Evolutionary conservation across 1,140 invertebrate genomes (phyloP), one percentile per base, ranked within the genome.

Genomic region (Danaus melanippus): DNA sequence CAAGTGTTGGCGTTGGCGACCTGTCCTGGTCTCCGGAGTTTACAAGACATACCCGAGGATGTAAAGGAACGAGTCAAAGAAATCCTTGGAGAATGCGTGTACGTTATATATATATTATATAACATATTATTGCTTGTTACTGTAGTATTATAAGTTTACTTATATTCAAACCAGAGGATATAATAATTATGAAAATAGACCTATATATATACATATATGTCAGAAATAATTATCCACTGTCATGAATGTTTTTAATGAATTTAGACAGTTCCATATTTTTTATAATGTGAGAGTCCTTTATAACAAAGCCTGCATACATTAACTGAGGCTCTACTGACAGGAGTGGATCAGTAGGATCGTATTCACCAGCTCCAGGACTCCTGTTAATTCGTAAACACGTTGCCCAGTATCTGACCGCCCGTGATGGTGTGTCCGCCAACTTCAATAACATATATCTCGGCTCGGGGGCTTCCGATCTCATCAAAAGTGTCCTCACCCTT

Each of bases 81-180:
- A 9, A 90, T 99, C 43, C 88, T 99, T 0, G 84, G 80, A 0
- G 92, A 91, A 3, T 99, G 97, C 84, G 91, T 92, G 78, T 79
- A 47, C 68, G 71, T 66, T 21, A 39, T 32, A 32, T 5, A 32
- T 7, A 48, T 32, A n/a, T 3, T 5, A 32, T 7, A 6, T 32
- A n/a, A 39, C 10, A 32, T 46, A 46, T 4, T 11, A 1, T 9
- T 50, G 8, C 4, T 32, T 32, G 0, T 32, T 32, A 32, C 21
- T 32, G 21, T 32, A 32, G 21, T 5, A 32, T 32, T 4, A 32
- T 32, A 32, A 32, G 6, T 32, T 32, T 32, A 32, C 21, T 32
- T 5, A 32, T 1, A 32, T 32, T 32, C 6, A 32, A 32, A 32
- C 7, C 21, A 32, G 6, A 32, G 21, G 21, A 32, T 0, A 32